phyloP scores from a whole-genome alignment of 1,140 invertebrate genomes.

The Zaprionus kolodkinae region DNA sequence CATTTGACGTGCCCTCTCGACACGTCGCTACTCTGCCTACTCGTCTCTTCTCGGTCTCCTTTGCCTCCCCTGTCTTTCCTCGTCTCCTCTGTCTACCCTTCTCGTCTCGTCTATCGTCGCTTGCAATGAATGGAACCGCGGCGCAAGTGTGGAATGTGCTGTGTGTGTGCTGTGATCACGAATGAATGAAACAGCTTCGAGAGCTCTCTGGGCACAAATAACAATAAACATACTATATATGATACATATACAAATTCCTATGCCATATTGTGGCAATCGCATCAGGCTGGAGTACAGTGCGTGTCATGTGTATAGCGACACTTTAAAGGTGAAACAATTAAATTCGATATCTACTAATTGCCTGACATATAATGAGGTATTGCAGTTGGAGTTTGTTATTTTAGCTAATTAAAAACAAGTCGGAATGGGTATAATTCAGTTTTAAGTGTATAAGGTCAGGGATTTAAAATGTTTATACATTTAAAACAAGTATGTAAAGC shows the following conservation, averaged over 20 bases:
- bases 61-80: background rate
- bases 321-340: background rate
- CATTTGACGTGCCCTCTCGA: slow-evolving; percentile 33
- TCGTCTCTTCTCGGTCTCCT: background rate
- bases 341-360: background rate
- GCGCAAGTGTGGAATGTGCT: slow-evolving; percentile 36
- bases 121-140: slow-evolving; percentile 40
- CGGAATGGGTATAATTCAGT: too few relatives aligned
- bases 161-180: slow-evolving; percentile 30
- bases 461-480: too few relatives aligned
- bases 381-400: too few relatives aligned
- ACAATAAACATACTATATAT: slow-evolving; percentile 46
- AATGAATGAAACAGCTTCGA: slow-evolving; percentile 45
- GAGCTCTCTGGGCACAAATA: slow-evolving; percentile 47
- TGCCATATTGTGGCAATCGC: slow-evolving; percentile 48
- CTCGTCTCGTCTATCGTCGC: background rate
- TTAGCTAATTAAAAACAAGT: too few relatives aligned
- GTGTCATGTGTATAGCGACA: slow-evolving; percentile 1
- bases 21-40: background rate
- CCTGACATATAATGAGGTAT: background rate
- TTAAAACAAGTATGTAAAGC: too few relatives aligned
- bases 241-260: slow-evolving; percentile 51
- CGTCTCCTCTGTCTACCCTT: background rate
- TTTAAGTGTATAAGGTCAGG: too few relatives aligned
- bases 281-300: slow-evolving; percentile 40